Evolutionary conservation across 92 coral and sea anemone species (phyloP).

Genomic region (Actinernus sp.): DNA sequence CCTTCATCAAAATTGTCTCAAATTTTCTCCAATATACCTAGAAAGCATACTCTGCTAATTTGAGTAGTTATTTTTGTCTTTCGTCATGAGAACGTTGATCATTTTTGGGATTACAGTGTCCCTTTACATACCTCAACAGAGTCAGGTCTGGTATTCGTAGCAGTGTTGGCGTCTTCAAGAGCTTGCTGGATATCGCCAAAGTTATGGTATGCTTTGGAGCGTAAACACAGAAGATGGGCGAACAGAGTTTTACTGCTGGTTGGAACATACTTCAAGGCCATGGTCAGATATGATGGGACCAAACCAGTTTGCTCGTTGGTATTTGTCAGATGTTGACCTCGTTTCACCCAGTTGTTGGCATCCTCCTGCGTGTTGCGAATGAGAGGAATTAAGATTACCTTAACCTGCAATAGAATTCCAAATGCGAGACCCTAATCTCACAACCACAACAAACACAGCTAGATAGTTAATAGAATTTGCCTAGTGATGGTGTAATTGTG

Average conservation of each 20-base stretch:
- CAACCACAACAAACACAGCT: too few species aligned
- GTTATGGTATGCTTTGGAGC: conserved; percentile 28
- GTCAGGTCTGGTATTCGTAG: conserved; percentile 30
- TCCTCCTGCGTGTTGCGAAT: conserved; percentile 18
- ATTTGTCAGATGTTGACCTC: conserved; percentile 17
- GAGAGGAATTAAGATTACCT: too few species aligned
- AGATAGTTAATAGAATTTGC: too few species aligned
- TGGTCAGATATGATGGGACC: conserved; percentile 29
- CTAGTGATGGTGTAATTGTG: too few species aligned
- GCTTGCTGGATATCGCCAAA: conserved; percentile 10
- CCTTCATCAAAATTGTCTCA: too few species aligned
- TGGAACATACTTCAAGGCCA: conserved; percentile 58
- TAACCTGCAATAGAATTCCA: too few species aligned
- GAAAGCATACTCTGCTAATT: too few species aligned
- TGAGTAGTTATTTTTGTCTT: too few species aligned
- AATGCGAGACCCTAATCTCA: too few species aligned
- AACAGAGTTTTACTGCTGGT: conserved; percentile 22
- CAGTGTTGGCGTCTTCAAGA: conserved; percentile 52
- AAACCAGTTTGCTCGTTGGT: background rate
- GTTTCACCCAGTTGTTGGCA: conserved; percentile 50
- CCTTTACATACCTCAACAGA: conserved; percentile 29
- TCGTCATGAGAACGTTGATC: too few species aligned
- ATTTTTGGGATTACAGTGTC: too few species aligned
- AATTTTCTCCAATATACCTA: too few species aligned
- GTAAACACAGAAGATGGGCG: conserved; percentile 38